Evolutionary conservation across 2,888 invertebrate species (phyloP), one percentile per base, ranked within the genome.

Genomic region (Epinotia brunnichana): DNA sequence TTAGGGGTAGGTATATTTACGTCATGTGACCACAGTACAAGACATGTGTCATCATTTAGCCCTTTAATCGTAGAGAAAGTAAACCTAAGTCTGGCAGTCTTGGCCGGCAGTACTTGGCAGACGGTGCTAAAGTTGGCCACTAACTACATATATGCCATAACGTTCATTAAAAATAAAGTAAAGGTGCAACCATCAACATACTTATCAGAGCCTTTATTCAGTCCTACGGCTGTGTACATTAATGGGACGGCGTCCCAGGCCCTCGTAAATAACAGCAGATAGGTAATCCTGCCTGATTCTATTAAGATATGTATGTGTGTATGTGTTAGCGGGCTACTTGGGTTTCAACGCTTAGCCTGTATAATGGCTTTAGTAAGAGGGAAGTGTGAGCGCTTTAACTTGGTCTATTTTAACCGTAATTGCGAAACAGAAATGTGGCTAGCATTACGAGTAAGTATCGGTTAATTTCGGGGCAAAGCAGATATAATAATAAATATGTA

Each of bases 251-350:
- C 11, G 15, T 44, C 24, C 44, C 5, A 17, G 17, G 48, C 48
- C 53, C 35, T 44, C 69, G 54, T 72, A 67, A 72, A 72, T 72
- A 67, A 72, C 71, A 13, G 15, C 15, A 69, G 71, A 71, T 71
- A 67, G 66, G 71, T 72, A 67, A 72, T 72, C 67, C 71, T 60
- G 59, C 54, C 60, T 66, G 71, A 72, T 72, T 72, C 71, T 72
- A 72, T 72, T 72, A 72, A 72, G 71, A 72, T 72, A 71, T 61
- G 71, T 67, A 53, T 44, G 60, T 72, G 53, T 39, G 67, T 51
- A 51, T 54, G 54, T 64, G 54, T 64, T 54, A 54, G 19, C 53
- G 3, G 64, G 39, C 21, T 39, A 15, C 64, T 53, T 64, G 11
- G 35, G 53, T 53, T 29, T n/a, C n/a, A 24, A 13, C 53, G 29